Conservation (phyloP, 1,140 invertebrate genomes). For the Nasonia vitripennis region DNA sequence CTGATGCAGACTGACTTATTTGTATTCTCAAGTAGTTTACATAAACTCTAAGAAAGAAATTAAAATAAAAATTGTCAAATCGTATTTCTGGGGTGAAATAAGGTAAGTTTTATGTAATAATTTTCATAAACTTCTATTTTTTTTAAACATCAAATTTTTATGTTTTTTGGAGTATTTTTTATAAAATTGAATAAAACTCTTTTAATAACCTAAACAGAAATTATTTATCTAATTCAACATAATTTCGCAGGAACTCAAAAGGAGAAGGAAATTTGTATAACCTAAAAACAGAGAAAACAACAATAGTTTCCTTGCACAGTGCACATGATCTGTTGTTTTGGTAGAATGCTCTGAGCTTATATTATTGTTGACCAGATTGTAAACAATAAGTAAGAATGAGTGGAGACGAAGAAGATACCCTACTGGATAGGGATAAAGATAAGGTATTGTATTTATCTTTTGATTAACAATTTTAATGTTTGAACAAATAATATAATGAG, state of each 20-base stretch:
- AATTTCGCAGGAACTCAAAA: neutral
- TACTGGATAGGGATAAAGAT: conserved; percentile 56
- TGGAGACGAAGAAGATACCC: conserved; percentile 49
- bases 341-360: neutral
- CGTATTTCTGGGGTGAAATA: no score
- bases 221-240: neutral
- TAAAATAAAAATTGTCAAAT: no score
- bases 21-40: neutral
- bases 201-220: neutral
- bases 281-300: neutral
- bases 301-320: neutral
- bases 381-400: conserved; percentile 54
- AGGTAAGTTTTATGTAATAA: no score
- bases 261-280: neutral
- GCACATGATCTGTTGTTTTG: no score
- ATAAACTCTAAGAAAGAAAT: no score
- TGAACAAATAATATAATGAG: neutral
- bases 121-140: no score
- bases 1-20: neutral
- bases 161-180: no score
- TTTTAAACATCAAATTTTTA: no score
- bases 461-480: neutral
- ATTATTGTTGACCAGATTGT: neutral
- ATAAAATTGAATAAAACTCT: neutral
- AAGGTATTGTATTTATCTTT: conserved; percentile 50